Evolutionary conservation across 2,888 invertebrate genomes (phyloP).

Genomic region (Cataglyphis cursor): DNA sequence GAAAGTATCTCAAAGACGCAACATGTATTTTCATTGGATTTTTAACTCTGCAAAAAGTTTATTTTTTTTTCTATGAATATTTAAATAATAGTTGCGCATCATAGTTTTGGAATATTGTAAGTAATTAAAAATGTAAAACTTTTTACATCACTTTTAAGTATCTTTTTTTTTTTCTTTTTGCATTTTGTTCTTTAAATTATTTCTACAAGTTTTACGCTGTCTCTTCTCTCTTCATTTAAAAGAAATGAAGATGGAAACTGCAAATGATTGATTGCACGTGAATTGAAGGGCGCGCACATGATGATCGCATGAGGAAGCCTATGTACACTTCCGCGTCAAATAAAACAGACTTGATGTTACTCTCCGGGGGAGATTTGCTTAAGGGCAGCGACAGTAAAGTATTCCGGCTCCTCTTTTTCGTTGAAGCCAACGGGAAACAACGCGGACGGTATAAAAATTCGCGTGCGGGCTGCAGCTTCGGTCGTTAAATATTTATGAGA

Average conservation of each 20-base stretch:
- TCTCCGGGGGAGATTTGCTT: slow-evolving; percentile 41
- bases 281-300: not conserved
- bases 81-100: not conserved
- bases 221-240: not conserved
- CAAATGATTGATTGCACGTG: not conserved
- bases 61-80: not conserved
- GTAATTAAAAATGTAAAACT: not conserved
- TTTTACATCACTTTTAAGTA: not conserved
- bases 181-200: not conserved
- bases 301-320: slow-evolving; percentile 10
- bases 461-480: slow-evolving; percentile 55
- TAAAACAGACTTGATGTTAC: slow-evolving; percentile 9
- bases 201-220: not conserved
- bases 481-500: slow-evolving; percentile 69
- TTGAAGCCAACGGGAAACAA: slow-evolving; percentile 55
- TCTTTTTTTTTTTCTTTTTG: not conserved
- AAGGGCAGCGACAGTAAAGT: slow-evolving; percentile 55
- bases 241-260: not conserved
- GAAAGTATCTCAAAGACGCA: not conserved
- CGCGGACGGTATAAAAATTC: slow-evolving; percentile 59
- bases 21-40: not conserved
- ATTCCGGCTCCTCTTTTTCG: slow-evolving; percentile 55
- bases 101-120: not conserved
- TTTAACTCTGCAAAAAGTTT: not conserved
- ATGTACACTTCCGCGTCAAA: slow-evolving; percentile 21